Base-by-base conservation (phyloP, 2,797 vertebrate species). In the Microctenopoma lineatum region DNA sequence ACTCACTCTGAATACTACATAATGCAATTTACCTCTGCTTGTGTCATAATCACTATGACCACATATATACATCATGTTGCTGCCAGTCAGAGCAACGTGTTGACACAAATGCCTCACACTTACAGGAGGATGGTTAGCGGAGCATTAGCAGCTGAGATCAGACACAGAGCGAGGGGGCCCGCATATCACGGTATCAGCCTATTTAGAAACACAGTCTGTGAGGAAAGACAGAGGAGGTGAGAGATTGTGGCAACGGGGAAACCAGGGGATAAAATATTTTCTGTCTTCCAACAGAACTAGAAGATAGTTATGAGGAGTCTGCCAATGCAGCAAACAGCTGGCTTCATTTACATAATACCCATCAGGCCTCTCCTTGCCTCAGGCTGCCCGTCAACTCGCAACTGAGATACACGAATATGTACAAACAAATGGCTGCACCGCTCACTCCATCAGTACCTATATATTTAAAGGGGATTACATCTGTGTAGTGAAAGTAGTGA, bases 301-400 rank as follows among this genome's bases (percentile, higher is more conserved):
- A 78, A 68, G 80, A 84, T 77, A 79, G 80, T 84, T 84, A 84
- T 75, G 79, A 80, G 87, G 87, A 90, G 75, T 86, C 89, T 88
- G 88, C 87, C 85, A 89, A 88, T 90, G 89, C 84, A 90, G 88
- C 87, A 90, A 95, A 94, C 94, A 94, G 93, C 93, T 95, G 93
- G 92, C 86, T 27, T 90, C 82, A 94, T 95, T 93, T 94, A 90
- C 94, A 95, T 94, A 94, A 92, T 92, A 92, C 87, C 90, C 92
- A 93, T 93, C 90, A 93, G 87, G 83, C 88, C 83, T 78, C 57
- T 89, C 84, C 90, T 86, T 90, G 88, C 90, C 87, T 75, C 60
- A 71, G 88, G 90, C 92, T 90, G 83, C 88, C 85, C 92, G 92
- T 94, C 93, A 92, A 87, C 79, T 86, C 79, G 71, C 61, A 73